Evolutionary conservation across 2,888 invertebrate species (phyloP).

Genomic region (Pristionchus exspectatus): DNA sequence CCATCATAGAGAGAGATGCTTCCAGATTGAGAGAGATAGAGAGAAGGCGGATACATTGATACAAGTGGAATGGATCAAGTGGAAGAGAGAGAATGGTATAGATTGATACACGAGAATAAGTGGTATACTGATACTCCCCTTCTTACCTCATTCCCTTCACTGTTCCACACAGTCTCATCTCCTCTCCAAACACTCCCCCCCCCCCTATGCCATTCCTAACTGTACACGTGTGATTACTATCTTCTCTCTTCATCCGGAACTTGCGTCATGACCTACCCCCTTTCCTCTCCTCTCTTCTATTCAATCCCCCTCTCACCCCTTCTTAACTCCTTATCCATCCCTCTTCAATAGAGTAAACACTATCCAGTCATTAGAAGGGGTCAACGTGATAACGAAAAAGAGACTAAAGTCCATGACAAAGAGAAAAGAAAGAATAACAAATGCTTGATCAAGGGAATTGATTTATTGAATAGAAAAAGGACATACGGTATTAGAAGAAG

Average conservation of each 20-base stretch:
- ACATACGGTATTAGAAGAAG: constrained; percentile 47
- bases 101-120: background rate
- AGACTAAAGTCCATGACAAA: background rate
- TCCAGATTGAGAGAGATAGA: background rate
- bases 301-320: constrained; percentile 7
- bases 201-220: background rate
- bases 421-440: background rate
- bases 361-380: constrained; percentile 30
- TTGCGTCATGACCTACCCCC: constrained; percentile 19
- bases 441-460: background rate
- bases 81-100: background rate
- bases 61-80: constrained; percentile 32
- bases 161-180: constrained; percentile 20
- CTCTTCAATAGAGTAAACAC: constrained; percentile 26
- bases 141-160: background rate
- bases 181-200: background rate
- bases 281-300: background rate
- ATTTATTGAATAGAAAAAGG: background rate
- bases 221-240: constrained; percentile 6
- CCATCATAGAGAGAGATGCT: background rate
- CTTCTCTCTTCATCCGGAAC: background rate
- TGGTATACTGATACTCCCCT: background rate
- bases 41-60: background rate
- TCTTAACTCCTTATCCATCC: constrained; percentile 8
- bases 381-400: constrained; percentile 4